phyloP scores from a whole-genome alignment of 1,140 invertebrate genomes.

The Caerostris extrusa region DNA sequence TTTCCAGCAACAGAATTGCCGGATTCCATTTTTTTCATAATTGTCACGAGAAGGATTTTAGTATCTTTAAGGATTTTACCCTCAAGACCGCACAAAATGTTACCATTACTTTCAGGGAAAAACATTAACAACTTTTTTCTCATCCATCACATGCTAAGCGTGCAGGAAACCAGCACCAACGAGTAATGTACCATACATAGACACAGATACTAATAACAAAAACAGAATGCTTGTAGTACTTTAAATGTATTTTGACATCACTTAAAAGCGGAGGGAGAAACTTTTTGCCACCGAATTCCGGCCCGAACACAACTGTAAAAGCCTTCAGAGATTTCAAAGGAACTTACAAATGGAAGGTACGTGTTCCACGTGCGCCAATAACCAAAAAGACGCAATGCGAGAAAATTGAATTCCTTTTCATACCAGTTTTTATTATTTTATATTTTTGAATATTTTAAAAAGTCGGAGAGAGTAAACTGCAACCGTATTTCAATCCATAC shows the following conservation, averaged over 20 bases:
- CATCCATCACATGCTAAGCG: no score
- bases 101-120: no score
- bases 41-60: no score
- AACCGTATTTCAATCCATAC: constrained; percentile 41
- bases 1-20: no score
- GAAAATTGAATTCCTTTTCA: constrained; percentile 61
- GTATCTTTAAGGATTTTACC: no score
- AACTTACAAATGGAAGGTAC: constrained; percentile 16
- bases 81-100: no score
- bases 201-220: no score
- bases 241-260: neutral
- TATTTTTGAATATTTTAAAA: constrained; percentile 51
- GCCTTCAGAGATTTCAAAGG: neutral
- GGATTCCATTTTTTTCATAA: no score
- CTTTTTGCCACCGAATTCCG: neutral
- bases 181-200: no score
- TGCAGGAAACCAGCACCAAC: no score
- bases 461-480: constrained; percentile 24
- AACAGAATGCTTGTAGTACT: neutral
- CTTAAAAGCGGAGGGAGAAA: neutral
- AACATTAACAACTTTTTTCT: no score
- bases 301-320: neutral
- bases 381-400: neutral
- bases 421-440: neutral
- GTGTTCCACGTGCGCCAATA: constrained; percentile 26